Base-by-base conservation (phyloP, 2,888 invertebrate genomes). In the Lottia scabra region DNA sequence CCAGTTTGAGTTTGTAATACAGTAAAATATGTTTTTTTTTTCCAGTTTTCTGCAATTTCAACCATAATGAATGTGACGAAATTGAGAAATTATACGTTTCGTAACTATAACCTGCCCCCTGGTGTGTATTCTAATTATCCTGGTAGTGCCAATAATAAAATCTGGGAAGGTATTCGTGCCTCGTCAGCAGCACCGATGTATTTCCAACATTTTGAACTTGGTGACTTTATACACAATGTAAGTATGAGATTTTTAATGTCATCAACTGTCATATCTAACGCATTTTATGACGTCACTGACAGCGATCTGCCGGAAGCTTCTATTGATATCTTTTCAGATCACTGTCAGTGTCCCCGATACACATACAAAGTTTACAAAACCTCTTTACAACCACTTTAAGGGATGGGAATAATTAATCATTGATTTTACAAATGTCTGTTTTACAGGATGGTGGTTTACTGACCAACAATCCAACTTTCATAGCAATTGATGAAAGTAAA, bases 131-230 rank as follows among this genome's bases (percentile, higher is more conserved):
- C 88, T n/a, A 84, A 84, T 64, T 87, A 95, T 89, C 92, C 92
- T 72, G 96, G 96, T 65, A 93, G 93, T 67, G 91, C 92, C 79
- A 91, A 92, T 75, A 93, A 94, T 78, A 91, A 91, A 79, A 90
- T 95, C 72, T 96, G 96, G 95, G 93, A 96, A 90, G 94, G 95
- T 16, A 93, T 95, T 38, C 91, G 96, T 79, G 97, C 97, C 0
- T 96, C 96, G 0, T 95, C 96, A 63, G 96, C 97, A 64, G 97
- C 97, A 6, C 97, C 97, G 2, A 95, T 95, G 0, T 96, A 96
- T 91, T 97, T 96, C 91, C 93, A 94, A 85, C 96, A 87, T 65
- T 85, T 83, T 69, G 75, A 80, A 48, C 73, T 85, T 12, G 87
- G 80, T 19, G 82, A 85, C 15, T 79, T 80, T 70, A 77, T 87